Evolutionary conservation across 2,888 invertebrate species (phyloP).

Genomic region (Phaedon cochleariae): DNA sequence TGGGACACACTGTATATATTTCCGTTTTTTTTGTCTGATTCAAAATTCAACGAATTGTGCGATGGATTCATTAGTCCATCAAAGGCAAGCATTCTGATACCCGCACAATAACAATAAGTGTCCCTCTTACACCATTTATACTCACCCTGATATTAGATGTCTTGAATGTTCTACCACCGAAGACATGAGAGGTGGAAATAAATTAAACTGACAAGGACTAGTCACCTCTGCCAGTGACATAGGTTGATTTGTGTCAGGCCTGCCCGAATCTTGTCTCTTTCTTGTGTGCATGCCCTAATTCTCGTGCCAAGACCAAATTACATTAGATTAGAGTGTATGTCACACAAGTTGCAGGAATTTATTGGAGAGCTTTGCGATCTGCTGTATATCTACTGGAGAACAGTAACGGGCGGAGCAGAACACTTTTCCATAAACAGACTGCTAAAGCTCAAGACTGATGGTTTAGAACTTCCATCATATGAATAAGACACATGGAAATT

Average conservation of each 20-base stretch:
- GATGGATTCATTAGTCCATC: no score
- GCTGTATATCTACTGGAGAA: no score
- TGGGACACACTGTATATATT: no score
- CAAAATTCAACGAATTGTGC: no score
- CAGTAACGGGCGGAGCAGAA: no score
- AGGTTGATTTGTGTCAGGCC: constrained; percentile 56
- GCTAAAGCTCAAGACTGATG: no score
- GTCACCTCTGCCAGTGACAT: constrained; percentile 56
- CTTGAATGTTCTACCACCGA: not conserved
- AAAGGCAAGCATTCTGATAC: no score
- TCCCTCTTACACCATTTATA: not conserved
- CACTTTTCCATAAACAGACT: no score
- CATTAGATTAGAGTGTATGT: not conserved
- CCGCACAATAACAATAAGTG: no score
- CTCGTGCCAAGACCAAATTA: not conserved
- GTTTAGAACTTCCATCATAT: no score
- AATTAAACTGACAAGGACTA: constrained; percentile 35
- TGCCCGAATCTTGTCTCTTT: not conserved
- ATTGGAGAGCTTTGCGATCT: not conserved
- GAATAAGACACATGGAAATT: no score
- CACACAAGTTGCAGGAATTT: not conserved
- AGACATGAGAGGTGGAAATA: constrained; percentile 22
- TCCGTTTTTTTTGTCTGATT: no score
- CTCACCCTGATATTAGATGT: not conserved
- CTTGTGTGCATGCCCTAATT: not conserved